Percentiles rank a stretch among this genome's conserved stretches.
These are phyloP conservation scores for Catocala nupta DNA, from an alignment of 2,888 invertebrate species.

Conservation along the genomic window DNA sequence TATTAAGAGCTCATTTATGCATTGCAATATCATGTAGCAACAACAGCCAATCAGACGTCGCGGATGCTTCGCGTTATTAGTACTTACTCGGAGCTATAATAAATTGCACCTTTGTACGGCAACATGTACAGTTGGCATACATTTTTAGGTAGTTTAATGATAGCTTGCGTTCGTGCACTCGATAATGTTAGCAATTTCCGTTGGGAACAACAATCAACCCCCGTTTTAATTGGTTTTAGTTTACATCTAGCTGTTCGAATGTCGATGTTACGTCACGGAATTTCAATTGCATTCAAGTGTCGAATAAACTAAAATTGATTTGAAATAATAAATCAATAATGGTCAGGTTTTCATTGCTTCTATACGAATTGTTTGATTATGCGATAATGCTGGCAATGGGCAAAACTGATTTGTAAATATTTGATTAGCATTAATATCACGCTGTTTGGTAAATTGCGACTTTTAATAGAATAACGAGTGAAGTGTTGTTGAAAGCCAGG, in stretches of 20 bases:
- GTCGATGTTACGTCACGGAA: slow-evolving; percentile 11
- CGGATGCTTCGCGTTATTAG: too few species aligned
- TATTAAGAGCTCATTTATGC: too few species aligned
- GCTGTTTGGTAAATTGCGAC: too few species aligned
- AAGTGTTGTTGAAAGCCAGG: slow-evolving; percentile 8
- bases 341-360: too few species aligned
- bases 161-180: slow-evolving; percentile 16
- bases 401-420: too few species aligned
- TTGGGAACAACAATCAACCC: slow-evolving; percentile 32
- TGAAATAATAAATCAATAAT: slow-evolving; percentile 3
- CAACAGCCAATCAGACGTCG: too few species aligned
- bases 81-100: too few species aligned
- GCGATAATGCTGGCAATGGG: too few species aligned
- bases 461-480: not conserved
- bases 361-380: too few species aligned
- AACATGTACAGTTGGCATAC: not conserved
- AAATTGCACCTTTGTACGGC: too few species aligned
- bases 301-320: slow-evolving; percentile 16
- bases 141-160: slow-evolving; percentile 21
- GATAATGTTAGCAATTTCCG: slow-evolving; percentile 38
- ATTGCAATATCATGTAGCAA: too few species aligned
- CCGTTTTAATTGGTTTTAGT: slow-evolving; percentile 35
- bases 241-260: slow-evolving; percentile 29
- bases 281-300: slow-evolving; percentile 9
- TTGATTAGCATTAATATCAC: too few species aligned